A percentile compares a stretch with the other conserved stretches of the same genome.
Conservation (phyloP, 2,888 invertebrate species). For the Tenthredo amoena region DNA sequence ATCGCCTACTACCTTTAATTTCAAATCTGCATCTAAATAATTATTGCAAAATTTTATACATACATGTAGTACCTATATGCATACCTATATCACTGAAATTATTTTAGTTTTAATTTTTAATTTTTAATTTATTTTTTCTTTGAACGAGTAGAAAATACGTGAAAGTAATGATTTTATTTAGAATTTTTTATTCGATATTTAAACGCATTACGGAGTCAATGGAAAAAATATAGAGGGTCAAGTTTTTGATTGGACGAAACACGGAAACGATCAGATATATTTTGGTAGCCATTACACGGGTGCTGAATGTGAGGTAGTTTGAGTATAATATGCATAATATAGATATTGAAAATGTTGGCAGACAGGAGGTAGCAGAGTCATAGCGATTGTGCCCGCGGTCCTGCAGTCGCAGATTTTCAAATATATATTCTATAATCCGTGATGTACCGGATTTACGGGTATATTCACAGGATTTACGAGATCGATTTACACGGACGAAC, state of each 20-base stretch:
- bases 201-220: no score
- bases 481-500: neutral
- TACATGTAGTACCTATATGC: no score
- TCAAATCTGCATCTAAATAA: no score
- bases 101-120: no score
- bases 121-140: no score
- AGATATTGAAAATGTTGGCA: neutral
- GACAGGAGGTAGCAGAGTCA: neutral
- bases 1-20: neutral
- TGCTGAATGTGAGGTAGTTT: neutral
- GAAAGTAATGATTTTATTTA: no score
- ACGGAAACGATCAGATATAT: conserved; percentile 12
- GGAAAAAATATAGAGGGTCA: no score
- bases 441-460: neutral
- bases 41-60: no score
- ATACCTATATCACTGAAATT: no score
- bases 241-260: neutral
- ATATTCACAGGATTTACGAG: conserved; percentile 33
- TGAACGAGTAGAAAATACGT: no score
- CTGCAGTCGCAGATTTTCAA: neutral
- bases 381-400: neutral
- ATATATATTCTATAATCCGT: neutral
- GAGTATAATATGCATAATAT: neutral
- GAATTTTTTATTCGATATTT: no score
- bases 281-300: neutral